Conservation (phyloP, 1,140 invertebrate species). For the Heliconius eleuchia region DNA sequence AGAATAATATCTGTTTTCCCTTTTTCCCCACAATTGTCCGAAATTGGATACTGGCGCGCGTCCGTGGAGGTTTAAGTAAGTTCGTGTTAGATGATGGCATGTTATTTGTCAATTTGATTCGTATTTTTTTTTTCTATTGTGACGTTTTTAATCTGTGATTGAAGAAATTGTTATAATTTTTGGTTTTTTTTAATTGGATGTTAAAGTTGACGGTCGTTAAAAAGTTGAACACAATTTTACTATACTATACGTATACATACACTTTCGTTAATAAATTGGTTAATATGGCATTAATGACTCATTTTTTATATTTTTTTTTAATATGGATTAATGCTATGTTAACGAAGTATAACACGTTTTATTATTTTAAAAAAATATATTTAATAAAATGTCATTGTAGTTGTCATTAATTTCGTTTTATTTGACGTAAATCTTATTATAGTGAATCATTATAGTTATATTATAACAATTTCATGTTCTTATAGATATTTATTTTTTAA, state of each 20-base stretch:
- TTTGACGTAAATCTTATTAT: neutral
- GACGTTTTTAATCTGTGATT: slow-evolving; percentile 29
- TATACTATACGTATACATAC: neutral
- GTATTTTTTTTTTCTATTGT: slow-evolving; percentile 33
- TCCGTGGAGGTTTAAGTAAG: slow-evolving; percentile 78
- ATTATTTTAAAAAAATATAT: neutral
- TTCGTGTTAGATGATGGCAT: slow-evolving; percentile 45
- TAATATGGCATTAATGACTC: neutral
- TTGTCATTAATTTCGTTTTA: neutral
- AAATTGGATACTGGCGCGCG: slow-evolving; percentile 73
- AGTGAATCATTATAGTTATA: neutral
- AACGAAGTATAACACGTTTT: neutral
- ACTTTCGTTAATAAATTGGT: neutral
- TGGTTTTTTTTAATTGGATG: neutral
- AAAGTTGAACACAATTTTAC: neutral
- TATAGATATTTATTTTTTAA: neutral
- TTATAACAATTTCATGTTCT: slow-evolving; percentile 12
- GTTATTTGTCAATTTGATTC: slow-evolving; percentile 24
- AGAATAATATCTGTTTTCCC: slow-evolving; percentile 74
- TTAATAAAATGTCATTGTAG: neutral
- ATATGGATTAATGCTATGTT: neutral
- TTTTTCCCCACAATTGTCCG: slow-evolving; percentile 73
- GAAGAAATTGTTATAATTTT: slow-evolving; percentile 50
- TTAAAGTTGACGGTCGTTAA: neutral
- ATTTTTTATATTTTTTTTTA: neutral